These are phyloP conservation scores for Hemistola chrysoprasaria DNA, from an alignment of 2,888 invertebrate genomes.

Conservation along the genomic window DNA sequence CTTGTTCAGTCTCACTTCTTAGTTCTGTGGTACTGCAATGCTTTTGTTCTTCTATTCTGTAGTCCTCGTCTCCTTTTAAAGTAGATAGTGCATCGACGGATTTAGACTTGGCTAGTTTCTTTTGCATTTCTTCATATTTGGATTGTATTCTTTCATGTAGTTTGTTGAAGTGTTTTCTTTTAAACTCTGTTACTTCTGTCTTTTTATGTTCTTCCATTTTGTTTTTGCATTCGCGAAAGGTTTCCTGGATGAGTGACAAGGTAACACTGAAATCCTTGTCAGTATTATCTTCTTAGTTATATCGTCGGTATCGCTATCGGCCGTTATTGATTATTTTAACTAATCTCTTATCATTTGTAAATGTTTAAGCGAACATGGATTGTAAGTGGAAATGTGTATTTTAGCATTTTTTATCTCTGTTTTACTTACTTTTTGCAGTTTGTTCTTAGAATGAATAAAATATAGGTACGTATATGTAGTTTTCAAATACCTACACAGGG, in stretches of 20 bases:
- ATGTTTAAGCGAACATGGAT: constrained; percentile 9
- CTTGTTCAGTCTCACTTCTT: constrained; percentile 31
- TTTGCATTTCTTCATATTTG: constrained; percentile 69
- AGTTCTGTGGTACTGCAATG: constrained; percentile 42
- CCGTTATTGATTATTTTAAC: constrained; percentile 62
- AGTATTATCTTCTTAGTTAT: constrained; percentile 13
- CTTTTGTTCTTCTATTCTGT: constrained; percentile 32
- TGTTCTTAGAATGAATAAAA: too few species aligned
- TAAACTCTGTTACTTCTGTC: constrained; percentile 31
- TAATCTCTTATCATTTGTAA: constrained; percentile 44
- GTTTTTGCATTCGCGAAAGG: constrained; percentile 7
- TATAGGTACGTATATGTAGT: too few species aligned
- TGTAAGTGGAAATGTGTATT: neutral
- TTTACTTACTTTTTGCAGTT: neutral
- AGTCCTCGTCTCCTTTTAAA: constrained; percentile 46
- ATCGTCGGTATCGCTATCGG: constrained; percentile 53
- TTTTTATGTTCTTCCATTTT: constrained; percentile 44
- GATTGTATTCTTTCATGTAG: constrained; percentile 62
- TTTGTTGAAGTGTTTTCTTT: constrained; percentile 53
- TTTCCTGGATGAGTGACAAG: constrained; percentile 25
- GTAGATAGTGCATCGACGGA: constrained; percentile 56
- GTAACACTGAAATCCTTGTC: constrained; percentile 38
- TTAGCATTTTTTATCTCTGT: neutral
- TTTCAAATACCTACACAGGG: too few species aligned
- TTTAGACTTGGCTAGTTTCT: constrained; percentile 62